phyloP scores from a whole-genome alignment of 1,140 invertebrate genomes.

The Periplaneta americana region DNA sequence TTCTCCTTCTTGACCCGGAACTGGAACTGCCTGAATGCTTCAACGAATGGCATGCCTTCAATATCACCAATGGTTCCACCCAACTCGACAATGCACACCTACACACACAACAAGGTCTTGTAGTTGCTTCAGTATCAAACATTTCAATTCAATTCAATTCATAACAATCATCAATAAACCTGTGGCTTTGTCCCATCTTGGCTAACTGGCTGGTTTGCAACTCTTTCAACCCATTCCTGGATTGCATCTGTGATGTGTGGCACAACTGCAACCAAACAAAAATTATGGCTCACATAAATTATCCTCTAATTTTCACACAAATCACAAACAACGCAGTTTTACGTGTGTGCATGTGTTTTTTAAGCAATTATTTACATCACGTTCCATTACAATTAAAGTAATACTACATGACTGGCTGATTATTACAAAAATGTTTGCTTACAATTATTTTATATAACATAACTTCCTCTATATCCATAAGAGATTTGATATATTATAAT shows the following conservation, averaged over 20 bases:
- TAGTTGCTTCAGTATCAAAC: neutral
- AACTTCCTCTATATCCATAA: too few relatives aligned
- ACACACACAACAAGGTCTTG: slow-evolving; percentile 20
- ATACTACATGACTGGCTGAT: too few relatives aligned
- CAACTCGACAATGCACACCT: slow-evolving; percentile 87
- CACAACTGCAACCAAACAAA: slow-evolving; percentile 65
- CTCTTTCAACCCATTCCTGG: slow-evolving; percentile 95
- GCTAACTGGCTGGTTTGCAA: slow-evolving; percentile 83
- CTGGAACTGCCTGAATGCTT: slow-evolving; percentile 98
- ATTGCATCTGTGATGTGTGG: slow-evolving; percentile 99
- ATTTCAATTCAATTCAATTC: neutral
- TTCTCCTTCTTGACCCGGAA: slow-evolving; percentile 87
- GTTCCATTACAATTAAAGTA: too few relatives aligned
- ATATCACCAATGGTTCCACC: slow-evolving; percentile 99
- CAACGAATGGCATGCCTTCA: slow-evolving; percentile 98
- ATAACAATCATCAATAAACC: slow-evolving; percentile 37
- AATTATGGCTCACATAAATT: too few relatives aligned
- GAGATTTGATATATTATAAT: too few relatives aligned
- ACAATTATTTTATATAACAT: too few relatives aligned
- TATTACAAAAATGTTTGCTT: too few relatives aligned
- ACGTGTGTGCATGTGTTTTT: too few relatives aligned
- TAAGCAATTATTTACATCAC: too few relatives aligned
- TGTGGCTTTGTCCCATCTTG: slow-evolving; percentile 68
- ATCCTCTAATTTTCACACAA: too few relatives aligned
- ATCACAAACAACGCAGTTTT: too few relatives aligned